Evolutionary conservation across 2,888 invertebrate species (phyloP), one percentile per base, ranked within the genome.

Genomic region (Beris chalybata): DNA sequence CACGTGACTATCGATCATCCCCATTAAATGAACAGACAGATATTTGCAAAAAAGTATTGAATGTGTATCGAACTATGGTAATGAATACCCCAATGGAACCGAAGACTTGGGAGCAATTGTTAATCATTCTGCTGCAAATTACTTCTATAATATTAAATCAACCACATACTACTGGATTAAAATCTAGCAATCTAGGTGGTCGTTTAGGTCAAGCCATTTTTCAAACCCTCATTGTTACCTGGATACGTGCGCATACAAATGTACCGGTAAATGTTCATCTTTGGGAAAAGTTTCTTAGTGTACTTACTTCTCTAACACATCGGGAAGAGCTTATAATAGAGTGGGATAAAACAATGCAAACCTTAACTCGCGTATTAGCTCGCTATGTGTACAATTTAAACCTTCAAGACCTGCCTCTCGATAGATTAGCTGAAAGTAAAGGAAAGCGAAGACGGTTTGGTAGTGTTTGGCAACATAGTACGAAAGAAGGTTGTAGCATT

Each of bases 341-440:
- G 78, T 97, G 97, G 97, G 93, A 93, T 89, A 95, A 95, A 89
- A 95, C 95, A n/a, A 89, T 98, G 88, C 97, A 97, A 77, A 97
- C 96, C 0, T 79, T 98, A 71, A 98, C 97, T 0, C 85, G 97
- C 70, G 97, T 98, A 45, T 83, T 99, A 67, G 96, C 97, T 0
- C 87, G 95, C 15, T 95, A 97, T 78, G 95, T 98, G 29, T 98
- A 97, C 78, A 91, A 92, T 72, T 84, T 98, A 71, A 97, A 98
- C 82, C 82, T 98, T 71, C 89, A 90, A 57, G 95, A 96, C 81
- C 81, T 93, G 61, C 93, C 91, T 3, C 77, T 93, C 69, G 92
- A 92, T 74, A 84, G 92, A 44, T 82, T 93, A 55, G 89, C 88
- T 53, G 92, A 92, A 74, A 90, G 89, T 74, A 92, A 92, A 74